Base-by-base conservation (phyloP, 2,888 invertebrate species). In the Kuschelorhynchus macadamiae region DNA sequence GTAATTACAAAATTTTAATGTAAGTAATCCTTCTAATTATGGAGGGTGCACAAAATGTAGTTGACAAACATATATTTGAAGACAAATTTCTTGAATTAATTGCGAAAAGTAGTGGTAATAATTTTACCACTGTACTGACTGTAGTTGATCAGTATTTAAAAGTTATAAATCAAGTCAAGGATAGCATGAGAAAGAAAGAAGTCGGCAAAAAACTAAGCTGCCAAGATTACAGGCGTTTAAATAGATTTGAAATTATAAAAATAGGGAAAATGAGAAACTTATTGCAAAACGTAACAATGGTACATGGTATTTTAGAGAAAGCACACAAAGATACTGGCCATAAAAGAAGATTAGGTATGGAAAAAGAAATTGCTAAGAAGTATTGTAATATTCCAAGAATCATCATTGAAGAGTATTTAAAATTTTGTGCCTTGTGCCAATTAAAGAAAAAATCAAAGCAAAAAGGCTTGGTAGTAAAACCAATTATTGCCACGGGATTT, bases 391-490 rank as follows among this genome's bases (percentile, higher is more conserved):
- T 52, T 52, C 16, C 30, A 12, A 52, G 30, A 32, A 50, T 14
- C 18, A 21, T 20, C 8, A 21, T 50, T 25, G 30, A 21, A 44
- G 57, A 57, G 21, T 57, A 57, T 57, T 57, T 59, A 47, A 59
- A 32, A 59, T 59, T 59, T 25, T 59, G 47, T 47, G 1, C 46
- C 20, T 47, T 47, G 32, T 46, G 32, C 52, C 17, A 52, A 36
- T n/a, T 52, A 33, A 52, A 52, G 17, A 55, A 46, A 65, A 44
- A 52, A 65, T 44, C 30, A 33, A 44, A 55, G 44, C 42, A 71
- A 50, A 71, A 70, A 17, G 59, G 53, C 18, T 50, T 59, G 33
- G 70, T 67, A n/a, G 52, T 68, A 44, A 64, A 33, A 55, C 49
- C 56, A 41, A 64, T 64, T 16, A 39, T 71, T 20, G 18, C 46